Evolutionary conservation across 2,888 invertebrate species (phyloP).

Genomic region (Imbricaverruca yamaguchii): DNA sequence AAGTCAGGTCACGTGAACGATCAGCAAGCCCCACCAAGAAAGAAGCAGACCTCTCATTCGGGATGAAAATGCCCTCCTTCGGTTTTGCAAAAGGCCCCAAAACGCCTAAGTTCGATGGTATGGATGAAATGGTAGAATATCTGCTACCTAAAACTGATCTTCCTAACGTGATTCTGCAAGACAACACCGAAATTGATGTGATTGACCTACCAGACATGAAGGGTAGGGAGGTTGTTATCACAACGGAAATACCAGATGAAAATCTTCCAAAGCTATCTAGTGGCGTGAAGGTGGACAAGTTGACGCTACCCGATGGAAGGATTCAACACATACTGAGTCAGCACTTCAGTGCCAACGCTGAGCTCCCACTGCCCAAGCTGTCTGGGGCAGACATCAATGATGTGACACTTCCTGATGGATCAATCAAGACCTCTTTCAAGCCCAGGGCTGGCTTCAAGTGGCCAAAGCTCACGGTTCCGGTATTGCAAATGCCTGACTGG

Average conservation of each 20-base stretch:
- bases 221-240: background rate
- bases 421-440: background rate
- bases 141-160: background rate
- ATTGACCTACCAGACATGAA: slow-evolving; percentile 4
- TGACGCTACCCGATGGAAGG: background rate
- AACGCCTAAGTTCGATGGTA: background rate
- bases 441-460: slow-evolving; percentile 1
- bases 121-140: background rate
- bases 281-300: background rate
- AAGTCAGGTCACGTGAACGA: background rate
- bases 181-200: background rate
- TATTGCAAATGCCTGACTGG: background rate
- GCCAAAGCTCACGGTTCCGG: background rate
- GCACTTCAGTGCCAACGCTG: background rate
- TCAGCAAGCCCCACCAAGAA: background rate
- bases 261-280: background rate
- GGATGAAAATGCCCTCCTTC: slow-evolving; percentile 3
- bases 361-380: background rate
- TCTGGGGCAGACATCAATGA: background rate
- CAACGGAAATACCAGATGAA: background rate
- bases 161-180: background rate
- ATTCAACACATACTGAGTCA: background rate
- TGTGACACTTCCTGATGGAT: background rate
- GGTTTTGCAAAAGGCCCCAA: background rate
- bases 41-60: background rate